phyloP scores from a whole-genome alignment of 1,140 invertebrate genomes.

The Brachionus manjavacas region DNA sequence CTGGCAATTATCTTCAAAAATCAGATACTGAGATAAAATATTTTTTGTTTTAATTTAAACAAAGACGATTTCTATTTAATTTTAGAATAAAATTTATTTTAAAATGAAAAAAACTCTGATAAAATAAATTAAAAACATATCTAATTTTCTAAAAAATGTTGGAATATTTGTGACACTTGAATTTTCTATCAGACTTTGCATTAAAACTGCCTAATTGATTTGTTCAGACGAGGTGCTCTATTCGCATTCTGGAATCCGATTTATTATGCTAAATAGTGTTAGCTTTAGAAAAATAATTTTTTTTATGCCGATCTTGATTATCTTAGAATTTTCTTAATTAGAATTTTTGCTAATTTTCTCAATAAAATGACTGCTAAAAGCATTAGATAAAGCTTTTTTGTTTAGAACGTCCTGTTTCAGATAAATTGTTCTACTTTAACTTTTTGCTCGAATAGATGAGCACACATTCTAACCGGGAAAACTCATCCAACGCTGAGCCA shows the following conservation, averaged over 20 bases:
- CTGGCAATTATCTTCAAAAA: not conserved
- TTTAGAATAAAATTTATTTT: not conserved
- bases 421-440: not conserved
- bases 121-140: not conserved
- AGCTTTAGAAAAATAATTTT: not conserved
- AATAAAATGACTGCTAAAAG: not conserved
- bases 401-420: not conserved
- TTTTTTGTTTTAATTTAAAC: not conserved
- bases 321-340: not conserved
- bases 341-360: not conserved
- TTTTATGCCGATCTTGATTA: not conserved
- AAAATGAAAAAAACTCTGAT: not conserved
- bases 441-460: slow-evolving; percentile 38
- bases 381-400: not conserved
- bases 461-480: slow-evolving; percentile 40
- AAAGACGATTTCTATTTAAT: too few species aligned
- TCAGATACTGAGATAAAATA: not conserved
- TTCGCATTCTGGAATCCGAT: too few species aligned
- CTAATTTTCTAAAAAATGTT: not conserved
- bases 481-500: slow-evolving; percentile 29
- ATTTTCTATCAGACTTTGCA: not conserved
- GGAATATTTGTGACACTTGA: not conserved
- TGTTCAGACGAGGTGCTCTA: not conserved
- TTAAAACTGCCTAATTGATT: not conserved
- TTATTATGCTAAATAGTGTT: not conserved